Conservation (phyloP, 1,140 invertebrate genomes). For the Drosophila sechellia region DNA sequence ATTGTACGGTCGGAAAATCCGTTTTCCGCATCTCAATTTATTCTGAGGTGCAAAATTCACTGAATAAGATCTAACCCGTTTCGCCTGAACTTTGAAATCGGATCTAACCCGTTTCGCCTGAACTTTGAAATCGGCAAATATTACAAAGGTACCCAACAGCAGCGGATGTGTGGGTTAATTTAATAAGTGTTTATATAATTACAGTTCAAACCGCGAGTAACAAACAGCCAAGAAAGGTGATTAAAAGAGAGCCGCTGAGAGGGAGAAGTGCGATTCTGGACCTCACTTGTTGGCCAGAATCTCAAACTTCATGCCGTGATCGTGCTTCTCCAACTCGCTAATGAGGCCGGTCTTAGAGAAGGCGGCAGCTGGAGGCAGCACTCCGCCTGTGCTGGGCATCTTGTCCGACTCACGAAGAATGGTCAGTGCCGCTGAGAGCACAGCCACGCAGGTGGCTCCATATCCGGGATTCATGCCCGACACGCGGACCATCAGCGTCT, state of each 20-base stretch:
- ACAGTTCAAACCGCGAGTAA: conserved; percentile 4
- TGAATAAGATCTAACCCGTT: background rate
- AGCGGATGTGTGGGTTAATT: background rate
- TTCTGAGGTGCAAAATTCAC: background rate
- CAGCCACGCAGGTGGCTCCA: conserved; percentile 89
- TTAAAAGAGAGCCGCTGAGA: conserved; percentile 1
- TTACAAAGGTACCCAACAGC: background rate
- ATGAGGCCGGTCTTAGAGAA: conserved; percentile 82
- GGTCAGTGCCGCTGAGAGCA: conserved; percentile 90
- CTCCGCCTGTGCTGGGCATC: conserved; percentile 88
- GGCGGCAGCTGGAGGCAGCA: conserved; percentile 85
- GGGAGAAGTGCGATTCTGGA: background rate
- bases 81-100: conserved; percentile 1
- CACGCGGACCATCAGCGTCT: conserved; percentile 88
- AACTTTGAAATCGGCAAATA: conserved; percentile 4
- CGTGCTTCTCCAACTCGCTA: conserved; percentile 77
- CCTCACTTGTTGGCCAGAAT: conserved; percentile 77
- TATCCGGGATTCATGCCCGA: conserved; percentile 92
- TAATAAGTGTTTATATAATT: conserved; percentile 7
- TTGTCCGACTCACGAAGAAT: conserved; percentile 91
- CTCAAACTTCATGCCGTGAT: conserved; percentile 84
- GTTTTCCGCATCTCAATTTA: background rate
- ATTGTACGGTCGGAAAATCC: background rate
- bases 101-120: too few species aligned
- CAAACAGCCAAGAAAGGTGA: background rate